Evolutionary conservation across 2,113 vertebrate genomes (phyloP).

Genomic region (Thunnus thynnus): DNA sequence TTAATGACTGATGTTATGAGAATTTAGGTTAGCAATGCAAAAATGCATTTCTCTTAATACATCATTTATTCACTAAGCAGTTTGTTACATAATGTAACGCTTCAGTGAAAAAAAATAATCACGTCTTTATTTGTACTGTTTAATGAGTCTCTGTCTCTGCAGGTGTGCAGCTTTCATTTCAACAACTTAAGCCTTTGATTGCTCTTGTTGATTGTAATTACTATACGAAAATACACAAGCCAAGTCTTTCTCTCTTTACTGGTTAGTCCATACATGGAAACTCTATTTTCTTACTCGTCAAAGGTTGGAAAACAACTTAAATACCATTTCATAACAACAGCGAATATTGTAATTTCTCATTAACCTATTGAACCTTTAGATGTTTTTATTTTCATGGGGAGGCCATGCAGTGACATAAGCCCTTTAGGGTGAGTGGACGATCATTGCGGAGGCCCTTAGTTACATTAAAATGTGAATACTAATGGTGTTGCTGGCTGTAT

Average conservation of each 20-base stretch:
- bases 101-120: not conserved
- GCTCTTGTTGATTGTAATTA: conserved; percentile 37
- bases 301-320: not conserved
- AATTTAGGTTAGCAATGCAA: no score
- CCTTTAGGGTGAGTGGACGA: not conserved
- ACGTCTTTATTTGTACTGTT: not conserved
- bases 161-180: conserved; percentile 8
- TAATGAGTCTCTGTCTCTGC: conserved; percentile 12
- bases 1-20: not conserved
- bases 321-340: not conserved
- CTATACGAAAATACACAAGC: not conserved
- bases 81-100: not conserved
- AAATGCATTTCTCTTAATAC: not conserved
- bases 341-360: not conserved
- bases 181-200: conserved; percentile 18
- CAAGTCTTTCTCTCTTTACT: not conserved
- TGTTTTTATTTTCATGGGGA: conserved; percentile 8
- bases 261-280: not conserved
- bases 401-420: not conserved
- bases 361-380: conserved; percentile 2
- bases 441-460: conserved; percentile 17
- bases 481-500: conserved; percentile 65
- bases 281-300: not conserved
- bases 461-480: conserved; percentile 60
- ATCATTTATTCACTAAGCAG: not conserved